Conservation (phyloP, 2,113 vertebrate species). For the Malurus alboscapulatus region DNA sequence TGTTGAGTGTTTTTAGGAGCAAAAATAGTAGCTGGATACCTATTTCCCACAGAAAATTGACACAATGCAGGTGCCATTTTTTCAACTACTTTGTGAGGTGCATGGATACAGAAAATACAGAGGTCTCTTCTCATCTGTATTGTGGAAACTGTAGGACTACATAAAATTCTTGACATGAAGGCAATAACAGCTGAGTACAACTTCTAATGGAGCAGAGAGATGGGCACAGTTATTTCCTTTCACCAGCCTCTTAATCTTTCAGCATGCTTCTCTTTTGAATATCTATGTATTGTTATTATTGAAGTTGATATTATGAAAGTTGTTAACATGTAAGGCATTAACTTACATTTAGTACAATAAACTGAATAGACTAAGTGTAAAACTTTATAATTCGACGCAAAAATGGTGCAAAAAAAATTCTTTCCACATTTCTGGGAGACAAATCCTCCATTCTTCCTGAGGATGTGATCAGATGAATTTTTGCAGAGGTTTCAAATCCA, state of each 20-base stretch:
- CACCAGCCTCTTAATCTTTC: rapidly evolving
- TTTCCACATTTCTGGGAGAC: not conserved
- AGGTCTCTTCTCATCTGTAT: not conserved
- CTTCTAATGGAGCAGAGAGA: not conserved
- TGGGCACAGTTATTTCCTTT: not conserved
- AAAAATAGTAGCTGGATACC: not conserved
- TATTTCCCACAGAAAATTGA: not conserved
- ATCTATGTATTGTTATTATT: not conserved
- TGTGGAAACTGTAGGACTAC: not conserved
- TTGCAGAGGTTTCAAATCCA: not conserved
- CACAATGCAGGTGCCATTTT: not conserved
- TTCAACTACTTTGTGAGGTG: not conserved
- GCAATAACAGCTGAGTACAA: not conserved
- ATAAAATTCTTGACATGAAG: not conserved
- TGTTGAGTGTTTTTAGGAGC: not conserved
- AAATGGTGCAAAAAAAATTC: not conserved
- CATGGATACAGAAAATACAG: not conserved
- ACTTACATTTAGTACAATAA: not conserved
- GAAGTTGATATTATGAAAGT: no score
- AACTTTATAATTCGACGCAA: not conserved
- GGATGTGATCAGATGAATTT: not conserved
- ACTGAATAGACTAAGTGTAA: not conserved
- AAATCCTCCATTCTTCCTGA: not conserved
- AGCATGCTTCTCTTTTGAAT: not conserved
- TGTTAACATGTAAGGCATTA: not conserved